Percentiles rank a stretch among this genome's conserved stretches.
Evolutionary conservation across 1,140 invertebrate species (phyloP).

Genomic region (Meloidogyne hapla): DNA sequence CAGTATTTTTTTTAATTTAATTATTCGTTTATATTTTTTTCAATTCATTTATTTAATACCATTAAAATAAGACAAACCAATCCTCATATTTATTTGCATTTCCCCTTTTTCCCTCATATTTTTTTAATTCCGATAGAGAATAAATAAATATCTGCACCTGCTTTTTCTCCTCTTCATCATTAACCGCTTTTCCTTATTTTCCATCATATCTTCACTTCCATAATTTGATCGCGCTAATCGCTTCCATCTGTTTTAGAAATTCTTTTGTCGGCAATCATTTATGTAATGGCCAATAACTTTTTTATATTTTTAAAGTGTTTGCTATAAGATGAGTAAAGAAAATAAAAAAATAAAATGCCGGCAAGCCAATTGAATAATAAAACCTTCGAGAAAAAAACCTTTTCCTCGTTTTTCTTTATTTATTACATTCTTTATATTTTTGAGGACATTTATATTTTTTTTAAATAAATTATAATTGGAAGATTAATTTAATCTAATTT

Average conservation of each 20-base stretch:
- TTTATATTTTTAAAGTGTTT: neutral
- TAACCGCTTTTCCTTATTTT: neutral
- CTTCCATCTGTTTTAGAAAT: neutral
- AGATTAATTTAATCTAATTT: neutral
- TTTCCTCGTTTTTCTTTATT: neutral
- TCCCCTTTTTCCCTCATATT: conserved; percentile 13
- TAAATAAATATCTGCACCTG: conserved; percentile 1
- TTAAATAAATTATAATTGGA: too few species aligned
- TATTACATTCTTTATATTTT: neutral
- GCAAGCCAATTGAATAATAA: neutral
- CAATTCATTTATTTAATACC: neutral
- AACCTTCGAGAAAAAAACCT: neutral
- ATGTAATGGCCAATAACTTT: conserved; percentile 2
- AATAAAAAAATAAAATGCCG: conserved; percentile 6
- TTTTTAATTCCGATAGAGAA: neutral
- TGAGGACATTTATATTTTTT: neutral
- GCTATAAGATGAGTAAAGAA: neutral
- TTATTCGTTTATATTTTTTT: neutral
- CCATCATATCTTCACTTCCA: conserved; percentile 8
- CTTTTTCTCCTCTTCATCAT: neutral
- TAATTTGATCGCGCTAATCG: neutral
- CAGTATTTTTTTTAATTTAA: too few species aligned
- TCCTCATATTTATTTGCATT: neutral
- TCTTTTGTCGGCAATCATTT: neutral
- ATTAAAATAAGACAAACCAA: neutral